phyloP scores from a whole-genome alignment of 2,797 vertebrate species.

The Microchirus variegatus region DNA sequence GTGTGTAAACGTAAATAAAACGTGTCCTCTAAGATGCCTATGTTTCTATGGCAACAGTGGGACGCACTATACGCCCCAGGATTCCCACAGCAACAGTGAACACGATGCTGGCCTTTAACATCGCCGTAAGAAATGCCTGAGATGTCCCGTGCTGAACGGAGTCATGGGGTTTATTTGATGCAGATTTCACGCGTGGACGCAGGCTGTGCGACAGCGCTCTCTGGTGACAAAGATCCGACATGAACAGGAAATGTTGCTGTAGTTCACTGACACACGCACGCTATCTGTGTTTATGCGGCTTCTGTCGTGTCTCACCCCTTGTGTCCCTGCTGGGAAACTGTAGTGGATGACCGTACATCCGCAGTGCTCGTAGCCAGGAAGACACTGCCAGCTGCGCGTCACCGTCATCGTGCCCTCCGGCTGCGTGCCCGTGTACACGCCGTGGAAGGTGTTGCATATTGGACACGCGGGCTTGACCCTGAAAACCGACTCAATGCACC shows the following conservation, averaged over 20 bases:
- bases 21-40: too few relatives aligned
- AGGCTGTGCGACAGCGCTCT: too few relatives aligned
- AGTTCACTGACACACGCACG: too few relatives aligned
- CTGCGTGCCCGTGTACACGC: too few relatives aligned
- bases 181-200: too few relatives aligned
- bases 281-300: too few relatives aligned
- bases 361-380: slow-evolving; percentile 83
- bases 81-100: background rate
- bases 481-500: slow-evolving; percentile 82
- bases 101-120: background rate
- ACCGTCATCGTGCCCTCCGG: slow-evolving; percentile 50
- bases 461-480: slow-evolving; percentile 83
- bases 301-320: slow-evolving; percentile 80
- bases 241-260: too few relatives aligned
- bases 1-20: too few relatives aligned
- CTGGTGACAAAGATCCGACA: too few relatives aligned
- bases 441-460: slow-evolving; percentile 75
- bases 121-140: background rate
- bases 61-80: background rate
- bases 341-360: slow-evolving; percentile 84
- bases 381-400: slow-evolving; percentile 66
- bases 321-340: slow-evolving; percentile 82
- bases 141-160: background rate
- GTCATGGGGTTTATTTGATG: too few relatives aligned
- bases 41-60: slow-evolving; percentile 23